Evolutionary conservation across 2,113 vertebrate genomes (phyloP), one percentile per base, ranked within the genome.

Genomic region (Todiramphus chloris): DNA sequence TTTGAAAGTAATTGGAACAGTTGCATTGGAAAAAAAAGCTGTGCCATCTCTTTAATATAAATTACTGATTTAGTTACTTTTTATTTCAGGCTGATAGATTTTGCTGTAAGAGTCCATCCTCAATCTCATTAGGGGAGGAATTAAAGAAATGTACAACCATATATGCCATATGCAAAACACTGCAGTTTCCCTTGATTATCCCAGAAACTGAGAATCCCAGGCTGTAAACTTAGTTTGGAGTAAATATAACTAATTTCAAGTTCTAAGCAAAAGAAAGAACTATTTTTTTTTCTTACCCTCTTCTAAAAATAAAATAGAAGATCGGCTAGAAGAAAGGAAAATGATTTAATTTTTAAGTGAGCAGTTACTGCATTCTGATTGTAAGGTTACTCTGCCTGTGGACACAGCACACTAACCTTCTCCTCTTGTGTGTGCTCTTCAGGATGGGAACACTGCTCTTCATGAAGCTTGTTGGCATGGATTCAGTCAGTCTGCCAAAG

Each of bases 391-490:
- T 67, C 17, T 10, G 7, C 2, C 1, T 27, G 76, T 33, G 59
- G 44, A 74, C 43, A 25, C 51, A 35, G 20, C 5, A 17, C 14
- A 7, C 66, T 75, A 69, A 97, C 44, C 48, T 81, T 28, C 43
- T 91, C 25, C 30, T 77, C 58, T 33, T 79, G 27, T 85, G 23
- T 93, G 55, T 94, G 79, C 30, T 91, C 46, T 69, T 62, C 96
- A 99, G 99, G 99, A 99, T 43, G 99, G 99, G 25, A 99, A 99
- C 95, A 99, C 99, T 0, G 99, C 99, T 51, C 98, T 99, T 55
- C 99, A 99, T 13, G 99, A 99, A 97, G 99, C 98, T 5, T 98
- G 98, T 75, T 99, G 99, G 99, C 99, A 99, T 10, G 99, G 99
- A 63, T 99, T 99, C 98, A 99, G 99, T 89, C 99, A 99, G 97